Base-by-base conservation (phyloP, 2,113 vertebrate species). In the Rynchops niger region DNA sequence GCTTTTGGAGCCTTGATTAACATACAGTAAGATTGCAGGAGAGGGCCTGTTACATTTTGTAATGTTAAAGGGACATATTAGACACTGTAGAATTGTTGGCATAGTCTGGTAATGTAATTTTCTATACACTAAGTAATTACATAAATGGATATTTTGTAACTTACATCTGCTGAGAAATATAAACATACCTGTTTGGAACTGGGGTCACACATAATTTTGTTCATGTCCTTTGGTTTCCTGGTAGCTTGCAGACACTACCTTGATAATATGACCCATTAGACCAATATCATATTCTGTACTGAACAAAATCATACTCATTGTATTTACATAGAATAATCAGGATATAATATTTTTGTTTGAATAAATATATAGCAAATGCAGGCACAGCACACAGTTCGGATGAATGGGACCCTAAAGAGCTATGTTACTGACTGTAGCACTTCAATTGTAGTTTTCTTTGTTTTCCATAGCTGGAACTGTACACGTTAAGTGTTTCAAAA, bases 311-410 rank as follows among this genome's bases (percentile, higher is more conserved):
- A 42, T 83, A 26, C 65, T 81, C 30, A 52, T 72, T 94, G 79
- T 45, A 78, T 82, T 95, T 95, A 79, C 76, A 83, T 27, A n/a
- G 25, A 97, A 96, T 84, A 61, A 95, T 40, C 62, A 93, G 27
- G 25, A 61, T 77, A 81, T 55, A 80, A 49, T 88, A 53, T 88
- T 94, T 93, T 71, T 82, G 21, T 59, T 50, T 36, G 59, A 91
- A 92, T 84, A 85, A 91, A 80, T 80, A 91, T 56, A 70, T 71
- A 82, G 53, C n/a, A 87, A 93, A 72, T n/a, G 82, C 43, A 72
- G 27, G 32, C 36, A 91, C n/a, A 80, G 52, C 15, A 53, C 74
- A 93, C 84, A 30, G 79, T 67, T 83, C 72, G 93, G 87, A 94
- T 58, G 69, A 91, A 87, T 87, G 62, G 77, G 95, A 63, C 65